Base-by-base conservation (phyloP, 1,140 invertebrate species). In the Lysiphlebus fabarum region DNA sequence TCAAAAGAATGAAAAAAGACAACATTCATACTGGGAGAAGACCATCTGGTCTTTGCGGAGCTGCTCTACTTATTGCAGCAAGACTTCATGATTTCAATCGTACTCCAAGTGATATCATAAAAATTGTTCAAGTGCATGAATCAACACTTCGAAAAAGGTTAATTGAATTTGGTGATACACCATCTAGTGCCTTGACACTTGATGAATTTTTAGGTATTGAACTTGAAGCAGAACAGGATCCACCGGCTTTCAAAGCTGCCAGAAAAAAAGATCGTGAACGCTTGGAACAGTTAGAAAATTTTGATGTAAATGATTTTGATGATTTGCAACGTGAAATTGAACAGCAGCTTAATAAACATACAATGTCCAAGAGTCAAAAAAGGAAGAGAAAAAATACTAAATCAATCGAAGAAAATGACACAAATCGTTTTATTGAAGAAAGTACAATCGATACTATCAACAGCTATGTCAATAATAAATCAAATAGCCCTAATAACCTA, bases 131-230 rank as follows among this genome's bases (percentile, higher is more conserved):
- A 81, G 93, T 98, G 11, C 95, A 97, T 70, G 93, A 96, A 77
- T 89, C 91, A 0, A 98, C 96, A 0, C 78, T 98, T 11, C 83
- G 92, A 45, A 97, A 97, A 83, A 86, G 91, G 57, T 81, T 99
- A 10, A 84, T 91, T 11, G 97, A 99, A 80, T 99, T 99, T 79
- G 92, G 93, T 1, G 93, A 95, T 47, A 99, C 96, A 1, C 93
- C 95, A 0, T 95, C 73, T 0, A 80, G 78, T 63, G 82, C 82
- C 53, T 78, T 99, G 26, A 98, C 96, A 0, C 81, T 98, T 7
- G 95, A 99, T 63, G 95, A 99, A 80, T 99, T 99, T 72, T 93
- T 97, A 87, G 91, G 87, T 1, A 92, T 99, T 6, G 96, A 99
- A 77, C 81, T 99, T 53, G 95, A 98, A 73, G 93, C 96, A 67